phyloP scores from a whole-genome alignment of 2,113 vertebrate genomes.

The Columba janthina region DNA sequence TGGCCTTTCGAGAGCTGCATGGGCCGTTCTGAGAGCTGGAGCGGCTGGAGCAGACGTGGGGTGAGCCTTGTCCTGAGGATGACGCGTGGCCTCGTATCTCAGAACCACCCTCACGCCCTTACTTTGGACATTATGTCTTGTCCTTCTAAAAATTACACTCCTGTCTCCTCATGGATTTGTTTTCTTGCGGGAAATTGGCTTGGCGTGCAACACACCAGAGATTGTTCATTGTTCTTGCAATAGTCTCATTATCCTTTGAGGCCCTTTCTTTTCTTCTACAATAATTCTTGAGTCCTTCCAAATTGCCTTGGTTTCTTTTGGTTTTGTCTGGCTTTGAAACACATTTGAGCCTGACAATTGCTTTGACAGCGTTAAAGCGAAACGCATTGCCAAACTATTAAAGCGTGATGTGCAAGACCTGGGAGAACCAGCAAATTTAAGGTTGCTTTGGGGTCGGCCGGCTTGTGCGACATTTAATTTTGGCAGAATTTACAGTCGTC shows the following conservation, averaged over 20 bases:
- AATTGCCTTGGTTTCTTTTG: neutral
- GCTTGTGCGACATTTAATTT: neutral
- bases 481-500: neutral
- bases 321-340: neutral
- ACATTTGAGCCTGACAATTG: neutral
- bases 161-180: neutral
- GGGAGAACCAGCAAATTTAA: neutral
- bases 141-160: neutral
- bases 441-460: neutral
- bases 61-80: neutral
- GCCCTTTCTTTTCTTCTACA: neutral
- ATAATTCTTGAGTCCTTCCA: neutral
- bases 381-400: neutral
- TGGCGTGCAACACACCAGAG: neutral
- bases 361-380: neutral
- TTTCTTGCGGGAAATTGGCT: neutral
- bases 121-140: neutral
- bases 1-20: neutral
- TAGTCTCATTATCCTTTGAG: neutral
- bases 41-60: neutral
- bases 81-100: neutral
- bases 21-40: neutral
- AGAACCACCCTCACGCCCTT: accelerated
- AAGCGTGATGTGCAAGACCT: neutral
- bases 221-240: neutral